phyloP scores from a whole-genome alignment of 2,888 invertebrate species.

The Pyrrhosoma nymphula region DNA sequence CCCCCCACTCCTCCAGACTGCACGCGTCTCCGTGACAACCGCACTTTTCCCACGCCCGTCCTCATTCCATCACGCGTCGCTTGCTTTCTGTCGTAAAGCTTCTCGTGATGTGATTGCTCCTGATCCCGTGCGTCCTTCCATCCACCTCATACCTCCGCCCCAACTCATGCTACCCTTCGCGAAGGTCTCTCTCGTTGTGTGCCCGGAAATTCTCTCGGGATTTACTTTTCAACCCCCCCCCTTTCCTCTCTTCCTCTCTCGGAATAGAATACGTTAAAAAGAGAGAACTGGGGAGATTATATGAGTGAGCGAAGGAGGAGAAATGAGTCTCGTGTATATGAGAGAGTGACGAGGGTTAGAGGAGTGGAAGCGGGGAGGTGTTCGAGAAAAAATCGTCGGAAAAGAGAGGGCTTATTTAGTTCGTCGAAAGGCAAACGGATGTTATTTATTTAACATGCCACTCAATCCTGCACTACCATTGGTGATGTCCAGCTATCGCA shows the following conservation, averaged over 20 bases:
- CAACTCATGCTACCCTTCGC: not conserved
- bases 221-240: not conserved
- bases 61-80: conserved; percentile 3
- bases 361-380: not conserved
- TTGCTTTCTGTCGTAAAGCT: conserved; percentile 33
- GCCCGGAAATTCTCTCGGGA: not conserved
- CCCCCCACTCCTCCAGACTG: not conserved
- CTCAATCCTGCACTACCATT: not conserved
- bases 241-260: not conserved
- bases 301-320: not conserved
- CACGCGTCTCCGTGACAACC: conserved; percentile 13
- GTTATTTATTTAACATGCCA: conserved; percentile 12
- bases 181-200: not conserved
- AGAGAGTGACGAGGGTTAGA: not conserved
- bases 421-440: not conserved
- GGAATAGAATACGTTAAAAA: not conserved
- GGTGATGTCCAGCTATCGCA: not conserved
- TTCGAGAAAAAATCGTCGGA: not conserved
- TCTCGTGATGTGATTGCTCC: conserved; percentile 23
- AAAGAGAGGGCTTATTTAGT: not conserved
- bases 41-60: not conserved
- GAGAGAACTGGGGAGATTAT: not conserved
- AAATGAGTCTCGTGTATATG: not conserved
- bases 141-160: not conserved
- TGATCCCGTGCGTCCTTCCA: not conserved